Percentiles rank a stretch among this genome's conserved stretches.
These are phyloP conservation scores for Pygoscelis antarcticus DNA, from an alignment of 2,113 vertebrate species.

Conservation along the genomic window DNA sequence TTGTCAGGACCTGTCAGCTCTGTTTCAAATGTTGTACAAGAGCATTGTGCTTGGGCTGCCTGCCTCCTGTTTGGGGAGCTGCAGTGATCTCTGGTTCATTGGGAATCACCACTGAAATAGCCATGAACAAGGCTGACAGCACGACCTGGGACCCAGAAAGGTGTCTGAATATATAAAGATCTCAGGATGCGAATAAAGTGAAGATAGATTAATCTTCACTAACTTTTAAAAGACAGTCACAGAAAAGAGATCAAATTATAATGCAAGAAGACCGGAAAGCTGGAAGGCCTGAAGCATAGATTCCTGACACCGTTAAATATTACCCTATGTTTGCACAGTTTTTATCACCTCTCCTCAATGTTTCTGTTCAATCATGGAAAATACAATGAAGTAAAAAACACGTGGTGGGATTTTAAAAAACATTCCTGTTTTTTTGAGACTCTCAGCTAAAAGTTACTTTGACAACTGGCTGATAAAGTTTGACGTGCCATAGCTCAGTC, in stretches of 20 bases:
- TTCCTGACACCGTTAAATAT: background rate
- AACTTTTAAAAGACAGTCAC: background rate
- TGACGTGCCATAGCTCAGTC: background rate
- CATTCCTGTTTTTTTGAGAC: background rate
- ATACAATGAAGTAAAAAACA: constrained; percentile 19
- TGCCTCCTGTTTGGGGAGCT: background rate
- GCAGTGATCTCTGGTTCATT: background rate
- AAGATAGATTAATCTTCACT: background rate
- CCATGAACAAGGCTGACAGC: background rate
- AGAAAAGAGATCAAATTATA: background rate
- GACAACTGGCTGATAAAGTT: constrained; percentile 9
- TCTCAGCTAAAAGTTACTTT: background rate
- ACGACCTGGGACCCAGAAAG: background rate
- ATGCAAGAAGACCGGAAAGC: background rate
- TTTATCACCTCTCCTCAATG: constrained; percentile 8
- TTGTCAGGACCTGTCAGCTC: background rate
- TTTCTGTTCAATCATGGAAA: background rate
- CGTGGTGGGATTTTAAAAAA: background rate
- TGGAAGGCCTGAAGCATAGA: background rate
- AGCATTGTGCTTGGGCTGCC: background rate
- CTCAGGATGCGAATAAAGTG: background rate
- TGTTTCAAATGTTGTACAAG: background rate
- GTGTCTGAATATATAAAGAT: background rate
- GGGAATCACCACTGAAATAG: background rate
- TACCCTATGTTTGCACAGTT: background rate